Evolutionary conservation across 2,113 vertebrate genomes (phyloP).

Genomic region (Cyprinodon tularosa): DNA sequence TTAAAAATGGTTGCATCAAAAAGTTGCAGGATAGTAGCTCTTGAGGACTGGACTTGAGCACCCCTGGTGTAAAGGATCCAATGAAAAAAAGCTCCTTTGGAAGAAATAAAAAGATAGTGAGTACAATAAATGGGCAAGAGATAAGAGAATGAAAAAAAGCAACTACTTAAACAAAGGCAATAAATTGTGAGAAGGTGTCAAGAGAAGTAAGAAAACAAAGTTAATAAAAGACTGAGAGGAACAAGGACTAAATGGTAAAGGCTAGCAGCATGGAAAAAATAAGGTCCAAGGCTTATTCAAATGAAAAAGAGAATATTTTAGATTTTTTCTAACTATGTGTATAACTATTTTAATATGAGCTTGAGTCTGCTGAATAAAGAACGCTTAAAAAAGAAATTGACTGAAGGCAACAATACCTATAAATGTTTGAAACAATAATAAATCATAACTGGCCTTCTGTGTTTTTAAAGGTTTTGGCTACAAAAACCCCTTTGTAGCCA

Average conservation of each 20-base stretch:
- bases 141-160: slow-evolving; percentile 14
- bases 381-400: too few relatives aligned
- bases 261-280: background rate
- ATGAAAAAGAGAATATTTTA: slow-evolving; percentile 7
- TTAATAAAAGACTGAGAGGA: background rate
- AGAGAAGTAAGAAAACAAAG: background rate
- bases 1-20: too few relatives aligned
- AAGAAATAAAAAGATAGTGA: slow-evolving; percentile 18
- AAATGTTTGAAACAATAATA: too few relatives aligned
- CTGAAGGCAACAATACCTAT: too few relatives aligned
- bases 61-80: background rate
- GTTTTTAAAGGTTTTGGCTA: too few relatives aligned
- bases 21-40: too few relatives aligned
- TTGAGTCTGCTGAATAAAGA: too few relatives aligned
- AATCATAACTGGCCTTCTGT: too few relatives aligned
- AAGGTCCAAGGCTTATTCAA: slow-evolving; percentile 41
- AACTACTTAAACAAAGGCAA: background rate
- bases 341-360: too few relatives aligned
- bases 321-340: too few relatives aligned
- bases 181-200: background rate
- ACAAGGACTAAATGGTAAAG: slow-evolving; percentile 7
- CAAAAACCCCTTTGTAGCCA: too few relatives aligned
- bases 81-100: slow-evolving; percentile 34
- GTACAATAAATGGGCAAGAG: slow-evolving; percentile 5
- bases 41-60: too few relatives aligned